A percentile compares a stretch with the other conserved stretches of the same genome.
phyloP scores from a whole-genome alignment of 2,888 invertebrate species.

The Mayetiola destructor region DNA sequence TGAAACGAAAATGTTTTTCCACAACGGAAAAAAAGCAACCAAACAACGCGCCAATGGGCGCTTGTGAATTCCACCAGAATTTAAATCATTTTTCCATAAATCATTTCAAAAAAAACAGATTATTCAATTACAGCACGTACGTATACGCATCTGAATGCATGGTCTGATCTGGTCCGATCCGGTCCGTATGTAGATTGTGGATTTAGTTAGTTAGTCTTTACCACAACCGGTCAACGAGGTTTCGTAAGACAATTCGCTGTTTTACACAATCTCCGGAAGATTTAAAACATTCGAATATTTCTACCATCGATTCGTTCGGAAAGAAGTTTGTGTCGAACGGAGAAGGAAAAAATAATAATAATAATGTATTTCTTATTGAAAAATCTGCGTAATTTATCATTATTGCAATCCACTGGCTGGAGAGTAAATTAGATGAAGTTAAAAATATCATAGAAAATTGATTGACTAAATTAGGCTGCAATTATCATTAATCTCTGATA shows the following conservation, averaged over 20 bases:
- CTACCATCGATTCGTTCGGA: too few relatives aligned
- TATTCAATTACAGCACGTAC: slow-evolving; percentile 11
- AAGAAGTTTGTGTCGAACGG: too few relatives aligned
- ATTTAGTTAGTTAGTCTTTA: too few relatives aligned
- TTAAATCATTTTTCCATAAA: slow-evolving; percentile 13
- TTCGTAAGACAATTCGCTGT: too few relatives aligned
- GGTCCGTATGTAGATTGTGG: too few relatives aligned
- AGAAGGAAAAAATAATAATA: neutral
- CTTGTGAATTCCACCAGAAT: slow-evolving; percentile 7
- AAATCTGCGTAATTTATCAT: slow-evolving; percentile 4
- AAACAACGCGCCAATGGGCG: neutral
- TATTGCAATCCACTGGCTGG: neutral
- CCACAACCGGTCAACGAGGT: too few relatives aligned
- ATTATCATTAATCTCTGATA: slow-evolving; percentile 3
- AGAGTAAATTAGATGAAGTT: slow-evolving; percentile 6
- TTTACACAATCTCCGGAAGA: too few relatives aligned
- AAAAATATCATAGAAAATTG: slow-evolving; percentile 12
- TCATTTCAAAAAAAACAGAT: slow-evolving; percentile 8
- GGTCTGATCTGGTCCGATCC: too few relatives aligned
- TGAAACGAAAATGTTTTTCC: neutral
- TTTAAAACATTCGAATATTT: too few relatives aligned
- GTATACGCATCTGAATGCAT: slow-evolving; percentile 1
- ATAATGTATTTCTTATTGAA: neutral
- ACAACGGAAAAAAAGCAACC: neutral
- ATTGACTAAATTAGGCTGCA: slow-evolving; percentile 10